Conservation (phyloP, 35 echinoderm and acorn worm species). For the Chiridota heheva region DNA sequence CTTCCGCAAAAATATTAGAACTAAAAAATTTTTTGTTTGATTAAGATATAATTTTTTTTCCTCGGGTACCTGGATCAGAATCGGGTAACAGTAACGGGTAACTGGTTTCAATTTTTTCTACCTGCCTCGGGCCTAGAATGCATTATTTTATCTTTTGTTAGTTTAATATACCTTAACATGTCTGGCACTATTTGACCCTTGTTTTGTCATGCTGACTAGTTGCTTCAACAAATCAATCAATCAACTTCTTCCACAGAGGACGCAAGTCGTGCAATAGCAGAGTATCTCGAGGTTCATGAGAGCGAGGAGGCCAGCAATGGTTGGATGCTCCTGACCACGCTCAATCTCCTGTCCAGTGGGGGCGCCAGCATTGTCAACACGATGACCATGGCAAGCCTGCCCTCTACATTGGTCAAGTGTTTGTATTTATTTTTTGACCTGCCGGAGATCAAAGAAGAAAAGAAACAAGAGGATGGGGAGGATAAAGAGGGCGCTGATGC, state of each 20-base stretch:
- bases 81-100: too few relatives aligned
- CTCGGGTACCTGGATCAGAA: too few relatives aligned
- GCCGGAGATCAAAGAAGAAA: slow-evolving; percentile 54
- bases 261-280: slow-evolving; percentile 91
- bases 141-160: too few relatives aligned
- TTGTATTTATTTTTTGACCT: slow-evolving; percentile 98
- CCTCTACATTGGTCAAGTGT: slow-evolving; percentile 98
- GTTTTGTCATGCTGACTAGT: too few relatives aligned
- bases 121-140: too few relatives aligned
- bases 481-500: not conserved
- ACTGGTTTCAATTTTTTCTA: too few relatives aligned
- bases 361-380: slow-evolving; percentile 90
- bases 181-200: too few relatives aligned
- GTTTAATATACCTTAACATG: too few relatives aligned
- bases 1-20: too few relatives aligned
- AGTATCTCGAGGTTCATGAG: slow-evolving; percentile 89
- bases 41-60: too few relatives aligned
- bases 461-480: slow-evolving; percentile 6
- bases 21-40: too few relatives aligned
- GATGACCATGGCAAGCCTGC: slow-evolving; percentile 90
- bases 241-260: slow-evolving; percentile 61
- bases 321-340: slow-evolving; percentile 91
- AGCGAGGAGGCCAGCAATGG: slow-evolving; percentile 89
- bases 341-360: slow-evolving; percentile 81
- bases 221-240: too few relatives aligned